These are phyloP conservation scores for Notospermus geniculatus DNA, from an alignment of 1,140 invertebrate genomes.

Conservation along the genomic window DNA sequence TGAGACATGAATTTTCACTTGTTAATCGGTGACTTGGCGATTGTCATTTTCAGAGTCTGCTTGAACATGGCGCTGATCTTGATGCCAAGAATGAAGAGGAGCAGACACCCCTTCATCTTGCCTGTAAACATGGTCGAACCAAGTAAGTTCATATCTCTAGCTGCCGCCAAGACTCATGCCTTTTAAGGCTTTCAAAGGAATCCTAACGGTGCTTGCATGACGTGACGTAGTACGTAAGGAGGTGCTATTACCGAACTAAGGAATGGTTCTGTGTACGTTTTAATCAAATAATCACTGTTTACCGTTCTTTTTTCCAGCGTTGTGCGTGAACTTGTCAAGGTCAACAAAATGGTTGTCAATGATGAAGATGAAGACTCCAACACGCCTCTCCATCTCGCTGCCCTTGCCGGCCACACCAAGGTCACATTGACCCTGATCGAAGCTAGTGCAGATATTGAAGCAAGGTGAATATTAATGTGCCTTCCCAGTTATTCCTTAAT, in stretches of 20 bases:
- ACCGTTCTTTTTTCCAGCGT: slow-evolving; percentile 64
- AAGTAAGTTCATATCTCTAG: slow-evolving; percentile 44
- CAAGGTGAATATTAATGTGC: slow-evolving; percentile 54
- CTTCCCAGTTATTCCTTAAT: too few species aligned
- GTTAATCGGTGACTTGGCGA: neutral
- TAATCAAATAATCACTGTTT: too few species aligned
- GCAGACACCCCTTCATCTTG: slow-evolving; percentile 59
- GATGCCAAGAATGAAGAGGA: slow-evolving; percentile 60
- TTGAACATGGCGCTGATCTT: slow-evolving; percentile 51
- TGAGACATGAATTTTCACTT: too few species aligned
- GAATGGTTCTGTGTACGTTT: too few species aligned
- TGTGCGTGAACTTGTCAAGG: slow-evolving; percentile 49
- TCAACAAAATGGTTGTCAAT: slow-evolving; percentile 52
- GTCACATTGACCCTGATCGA: slow-evolving; percentile 50
- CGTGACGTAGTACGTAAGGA: too few species aligned
- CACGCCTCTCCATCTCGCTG: slow-evolving; percentile 58
- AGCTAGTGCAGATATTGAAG: slow-evolving; percentile 56
- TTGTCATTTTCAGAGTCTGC: slow-evolving; percentile 37
- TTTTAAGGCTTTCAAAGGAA: too few species aligned
- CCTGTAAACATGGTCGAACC: slow-evolving; percentile 55
- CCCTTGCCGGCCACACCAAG: slow-evolving; percentile 51
- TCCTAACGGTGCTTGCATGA: too few species aligned
- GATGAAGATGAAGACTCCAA: slow-evolving; percentile 70
- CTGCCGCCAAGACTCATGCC: too few species aligned
- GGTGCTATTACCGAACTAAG: too few species aligned